Percentiles rank a stretch among this genome's conserved stretches.
Conservation (phyloP, 1,140 invertebrate genomes). For the Marisa cornuarietis region DNA sequence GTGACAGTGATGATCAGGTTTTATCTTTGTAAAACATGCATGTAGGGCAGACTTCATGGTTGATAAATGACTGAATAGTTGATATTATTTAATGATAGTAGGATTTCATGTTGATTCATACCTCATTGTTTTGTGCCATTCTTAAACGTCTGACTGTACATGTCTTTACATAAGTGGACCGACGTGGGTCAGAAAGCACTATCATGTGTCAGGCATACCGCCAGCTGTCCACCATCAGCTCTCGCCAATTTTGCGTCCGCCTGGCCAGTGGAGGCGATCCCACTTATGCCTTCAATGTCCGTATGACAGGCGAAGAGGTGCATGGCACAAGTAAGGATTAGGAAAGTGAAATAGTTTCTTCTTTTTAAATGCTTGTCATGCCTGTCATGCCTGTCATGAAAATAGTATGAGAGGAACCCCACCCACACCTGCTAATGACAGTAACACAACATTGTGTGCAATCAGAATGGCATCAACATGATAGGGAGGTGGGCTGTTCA, state of each 20-base stretch:
- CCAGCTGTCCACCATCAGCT: constrained; percentile 60
- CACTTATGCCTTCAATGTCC: constrained; percentile 65
- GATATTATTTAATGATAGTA: too few relatives aligned
- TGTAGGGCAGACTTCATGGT: too few relatives aligned
- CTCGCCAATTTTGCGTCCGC: constrained; percentile 63
- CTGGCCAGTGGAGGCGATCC: constrained; percentile 66
- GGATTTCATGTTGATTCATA: neutral
- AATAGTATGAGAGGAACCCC: neutral
- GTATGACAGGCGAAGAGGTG: constrained; percentile 65
- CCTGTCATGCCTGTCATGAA: neutral
- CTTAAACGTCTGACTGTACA: neutral
- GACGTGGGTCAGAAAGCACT: constrained; percentile 25
- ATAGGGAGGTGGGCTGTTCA: too few relatives aligned
- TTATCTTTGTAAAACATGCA: too few relatives aligned
- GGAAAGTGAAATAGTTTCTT: neutral
- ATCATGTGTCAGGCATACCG: constrained; percentile 62
- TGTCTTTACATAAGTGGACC: neutral
- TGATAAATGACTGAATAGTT: too few relatives aligned
- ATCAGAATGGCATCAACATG: too few relatives aligned
- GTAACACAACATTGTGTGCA: too few relatives aligned
- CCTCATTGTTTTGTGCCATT: neutral
- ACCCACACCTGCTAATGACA: too few relatives aligned
- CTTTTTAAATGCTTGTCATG: neutral
- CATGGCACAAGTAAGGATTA: constrained; percentile 65
- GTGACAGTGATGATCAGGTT: too few relatives aligned